Percentiles rank a stretch among this genome's conserved stretches.
phyloP scores from a whole-genome alignment of 1,140 invertebrate species.

The Aethina tumida region DNA sequence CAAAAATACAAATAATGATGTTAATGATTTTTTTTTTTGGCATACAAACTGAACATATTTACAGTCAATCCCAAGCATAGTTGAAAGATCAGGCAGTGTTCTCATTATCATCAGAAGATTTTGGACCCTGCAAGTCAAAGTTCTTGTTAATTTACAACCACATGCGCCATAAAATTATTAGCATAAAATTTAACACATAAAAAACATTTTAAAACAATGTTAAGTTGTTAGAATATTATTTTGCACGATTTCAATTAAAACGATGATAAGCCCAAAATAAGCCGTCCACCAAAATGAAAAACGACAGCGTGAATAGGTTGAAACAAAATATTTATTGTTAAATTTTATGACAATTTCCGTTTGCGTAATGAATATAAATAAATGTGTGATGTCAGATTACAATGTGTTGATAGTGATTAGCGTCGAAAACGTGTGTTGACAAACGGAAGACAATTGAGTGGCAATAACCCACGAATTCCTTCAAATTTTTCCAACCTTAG shows the following conservation, averaged over 20 bases:
- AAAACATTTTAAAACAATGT: slow-evolving; percentile 1
- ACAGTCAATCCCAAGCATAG: slow-evolving; percentile 8
- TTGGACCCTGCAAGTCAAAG: slow-evolving; percentile 16
- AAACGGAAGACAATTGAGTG: too few relatives aligned
- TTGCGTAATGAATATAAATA: too few relatives aligned
- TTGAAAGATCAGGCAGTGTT: slow-evolving; percentile 13
- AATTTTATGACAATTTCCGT: too few relatives aligned
- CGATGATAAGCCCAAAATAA: too few relatives aligned
- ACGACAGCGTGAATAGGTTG: too few relatives aligned
- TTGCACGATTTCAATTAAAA: neutral
- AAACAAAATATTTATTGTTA: too few relatives aligned
- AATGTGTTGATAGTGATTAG: too few relatives aligned
- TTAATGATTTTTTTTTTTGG: slow-evolving; percentile 3
- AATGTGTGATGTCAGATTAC: too few relatives aligned
- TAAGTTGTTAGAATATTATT: neutral
- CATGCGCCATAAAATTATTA: slow-evolving; percentile 10
- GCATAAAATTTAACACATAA: neutral
- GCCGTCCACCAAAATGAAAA: too few relatives aligned
- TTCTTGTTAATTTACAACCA: slow-evolving; percentile 11
- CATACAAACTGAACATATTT: neutral
- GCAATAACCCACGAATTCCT: too few relatives aligned
- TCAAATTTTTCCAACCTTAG: too few relatives aligned
- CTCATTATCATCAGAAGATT: slow-evolving; percentile 12
- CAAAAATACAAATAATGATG: neutral
- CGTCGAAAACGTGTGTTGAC: too few relatives aligned